Percentiles rank a stretch among this genome's conserved stretches.
Conservation (phyloP, 1,140 invertebrate genomes). For the Aricia agestis region DNA sequence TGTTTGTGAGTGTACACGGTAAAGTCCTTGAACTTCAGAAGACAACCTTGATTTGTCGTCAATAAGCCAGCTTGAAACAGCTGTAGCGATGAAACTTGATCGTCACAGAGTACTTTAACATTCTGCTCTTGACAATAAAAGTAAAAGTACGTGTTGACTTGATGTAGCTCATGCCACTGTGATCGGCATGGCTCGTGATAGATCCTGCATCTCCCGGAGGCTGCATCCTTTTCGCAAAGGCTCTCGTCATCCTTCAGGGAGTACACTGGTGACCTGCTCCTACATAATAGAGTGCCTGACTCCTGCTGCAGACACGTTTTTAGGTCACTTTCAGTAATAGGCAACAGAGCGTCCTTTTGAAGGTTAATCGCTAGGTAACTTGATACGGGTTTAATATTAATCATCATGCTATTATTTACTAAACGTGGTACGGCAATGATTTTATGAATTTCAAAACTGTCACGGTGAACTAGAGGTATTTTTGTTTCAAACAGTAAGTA, state of each 20-base stretch:
- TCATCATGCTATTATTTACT: slow-evolving; percentile 12
- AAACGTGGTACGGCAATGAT: slow-evolving; percentile 18
- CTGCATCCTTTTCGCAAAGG: slow-evolving; percentile 21
- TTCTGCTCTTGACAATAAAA: slow-evolving; percentile 19
- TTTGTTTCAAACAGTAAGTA: slow-evolving; percentile 23
- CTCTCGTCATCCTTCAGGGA: slow-evolving; percentile 20
- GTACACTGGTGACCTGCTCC: slow-evolving; percentile 12
- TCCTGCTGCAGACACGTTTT: slow-evolving; percentile 22
- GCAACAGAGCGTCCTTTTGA: slow-evolving; percentile 20
- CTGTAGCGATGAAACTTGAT: slow-evolving; percentile 22
- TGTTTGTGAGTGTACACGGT: too few species aligned
- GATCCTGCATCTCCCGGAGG: slow-evolving; percentile 11
- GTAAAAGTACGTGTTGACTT: slow-evolving; percentile 21
- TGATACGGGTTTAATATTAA: slow-evolving; percentile 23
- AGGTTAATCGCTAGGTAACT: slow-evolving; percentile 25
- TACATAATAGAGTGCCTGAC: slow-evolving; percentile 16
- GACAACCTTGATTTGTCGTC: too few species aligned
- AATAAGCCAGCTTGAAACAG: slow-evolving; percentile 18
- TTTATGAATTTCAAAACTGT: slow-evolving; percentile 20
- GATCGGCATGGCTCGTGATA: slow-evolving; percentile 17
- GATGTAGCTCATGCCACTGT: slow-evolving; percentile 20
- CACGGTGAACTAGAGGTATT: slow-evolving; percentile 25
- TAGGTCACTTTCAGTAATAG: slow-evolving; percentile 22
- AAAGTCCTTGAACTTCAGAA: too few species aligned
- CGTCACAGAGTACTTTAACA: slow-evolving; percentile 15